These are phyloP conservation scores for Sturmia bella DNA, from an alignment of 2,888 invertebrate genomes.

Conservation along the genomic window DNA sequence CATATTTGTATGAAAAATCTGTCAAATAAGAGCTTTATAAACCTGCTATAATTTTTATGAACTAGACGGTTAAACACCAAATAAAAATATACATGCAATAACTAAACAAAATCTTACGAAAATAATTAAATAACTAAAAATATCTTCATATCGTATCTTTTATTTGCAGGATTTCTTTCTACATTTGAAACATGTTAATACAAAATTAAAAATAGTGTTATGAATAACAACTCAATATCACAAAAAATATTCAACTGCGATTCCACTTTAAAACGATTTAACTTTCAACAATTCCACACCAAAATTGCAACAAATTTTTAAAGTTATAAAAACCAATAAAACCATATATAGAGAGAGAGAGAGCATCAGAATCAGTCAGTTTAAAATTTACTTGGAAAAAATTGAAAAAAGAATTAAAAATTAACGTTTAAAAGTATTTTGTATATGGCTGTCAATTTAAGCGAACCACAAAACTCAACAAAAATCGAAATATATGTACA, in stretches of 20 bases:
- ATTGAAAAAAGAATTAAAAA: slow-evolving; percentile 53
- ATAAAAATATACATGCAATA: too few species aligned
- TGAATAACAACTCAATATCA: not conserved
- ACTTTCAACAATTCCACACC: slow-evolving; percentile 16
- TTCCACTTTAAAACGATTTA: not conserved
- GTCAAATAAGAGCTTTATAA: too few species aligned
- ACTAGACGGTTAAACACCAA: too few species aligned
- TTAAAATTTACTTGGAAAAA: slow-evolving; percentile 13
- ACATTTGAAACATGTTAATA: too few species aligned
- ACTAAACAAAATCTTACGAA: too few species aligned
- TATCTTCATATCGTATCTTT: not conserved
- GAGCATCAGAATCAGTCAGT: too few species aligned
- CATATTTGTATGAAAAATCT: too few species aligned
- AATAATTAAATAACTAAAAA: too few species aligned
- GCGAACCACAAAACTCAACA: slow-evolving; percentile 37
- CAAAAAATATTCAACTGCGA: not conserved
- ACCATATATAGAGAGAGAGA: too few species aligned
- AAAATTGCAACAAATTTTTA: slow-evolving; percentile 28
- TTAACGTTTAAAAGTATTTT: slow-evolving; percentile 34
- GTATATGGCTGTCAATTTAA: slow-evolving; percentile 44
- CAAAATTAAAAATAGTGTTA: not conserved
- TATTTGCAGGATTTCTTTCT: slow-evolving; percentile 28
- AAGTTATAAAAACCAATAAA: slow-evolving; percentile 13
- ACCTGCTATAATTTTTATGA: too few species aligned
- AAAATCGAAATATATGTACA: slow-evolving; percentile 51